These are phyloP conservation scores for Bos javanicus DNA, from an alignment of 2,113 vertebrate genomes.

Conservation along the genomic window DNA sequence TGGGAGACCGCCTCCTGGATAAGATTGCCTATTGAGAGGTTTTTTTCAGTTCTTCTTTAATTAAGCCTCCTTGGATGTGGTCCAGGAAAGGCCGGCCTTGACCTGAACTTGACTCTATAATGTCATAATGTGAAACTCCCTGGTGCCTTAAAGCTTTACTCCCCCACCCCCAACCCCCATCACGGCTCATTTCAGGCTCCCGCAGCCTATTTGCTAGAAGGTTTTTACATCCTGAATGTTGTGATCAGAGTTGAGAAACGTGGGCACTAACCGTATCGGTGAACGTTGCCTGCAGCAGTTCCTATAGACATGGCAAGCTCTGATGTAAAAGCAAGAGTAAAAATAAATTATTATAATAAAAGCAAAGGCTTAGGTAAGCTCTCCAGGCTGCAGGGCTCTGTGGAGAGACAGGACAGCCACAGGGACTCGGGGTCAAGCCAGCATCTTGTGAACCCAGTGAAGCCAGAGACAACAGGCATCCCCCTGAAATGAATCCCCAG, in stretches of 20 bases:
- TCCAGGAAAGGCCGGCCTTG: not conserved
- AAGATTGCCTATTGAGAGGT: not conserved
- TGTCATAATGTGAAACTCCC: not conserved
- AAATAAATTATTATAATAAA: not conserved
- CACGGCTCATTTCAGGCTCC: not conserved
- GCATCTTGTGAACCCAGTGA: rapidly evolving
- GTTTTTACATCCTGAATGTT: not conserved
- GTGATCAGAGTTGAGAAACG: not conserved
- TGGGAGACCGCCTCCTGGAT: not conserved
- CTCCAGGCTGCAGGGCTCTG: not conserved
- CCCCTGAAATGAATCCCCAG: not conserved
- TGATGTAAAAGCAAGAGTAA: not conserved
- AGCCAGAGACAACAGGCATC: rapidly evolving
- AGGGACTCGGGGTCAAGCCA: not conserved
- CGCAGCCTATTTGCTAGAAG: not conserved
- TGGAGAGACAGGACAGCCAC: not conserved
- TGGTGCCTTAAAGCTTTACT: not conserved
- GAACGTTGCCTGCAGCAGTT: not conserved
- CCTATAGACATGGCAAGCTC: not conserved
- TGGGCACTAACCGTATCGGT: not conserved
- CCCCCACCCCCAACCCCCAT: too few relatives aligned
- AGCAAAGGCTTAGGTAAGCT: not conserved
- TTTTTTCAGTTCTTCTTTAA: not conserved
- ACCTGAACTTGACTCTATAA: not conserved
- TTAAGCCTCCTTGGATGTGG: not conserved